Percentiles rank a stretch among this genome's conserved stretches.
phyloP scores from a whole-genome alignment of 2,888 invertebrate species.

The Plebejus anna region DNA sequence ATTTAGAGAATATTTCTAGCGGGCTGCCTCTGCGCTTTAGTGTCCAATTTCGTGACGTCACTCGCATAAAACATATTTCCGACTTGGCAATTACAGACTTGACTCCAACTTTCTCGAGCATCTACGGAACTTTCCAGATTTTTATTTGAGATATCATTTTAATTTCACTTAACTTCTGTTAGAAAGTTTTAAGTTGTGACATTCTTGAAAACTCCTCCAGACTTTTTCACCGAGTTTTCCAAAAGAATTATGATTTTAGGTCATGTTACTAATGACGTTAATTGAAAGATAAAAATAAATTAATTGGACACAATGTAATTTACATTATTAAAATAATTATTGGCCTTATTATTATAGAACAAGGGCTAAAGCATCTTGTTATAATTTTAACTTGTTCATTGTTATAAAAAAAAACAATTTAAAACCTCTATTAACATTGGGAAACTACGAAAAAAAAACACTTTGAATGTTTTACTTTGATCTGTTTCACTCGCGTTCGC shows the following conservation, averaged over 20 bases:
- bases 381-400: too few species aligned
- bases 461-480: background rate
- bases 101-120: background rate
- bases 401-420: too few species aligned
- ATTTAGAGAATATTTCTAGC: background rate
- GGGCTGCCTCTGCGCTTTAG: background rate
- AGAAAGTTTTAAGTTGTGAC: slow-evolving; percentile 1
- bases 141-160: slow-evolving; percentile 24
- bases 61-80: slow-evolving; percentile 16
- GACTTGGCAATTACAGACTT: slow-evolving; percentile 19
- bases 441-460: background rate
- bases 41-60: background rate
- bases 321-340: too few species aligned
- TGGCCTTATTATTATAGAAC: too few species aligned
- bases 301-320: too few species aligned
- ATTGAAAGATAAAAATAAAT: too few species aligned
- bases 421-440: too few species aligned
- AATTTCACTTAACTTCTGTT: slow-evolving; percentile 17
- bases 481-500: background rate
- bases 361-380: too few species aligned
- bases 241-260: background rate
- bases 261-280: too few species aligned
- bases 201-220: background rate
- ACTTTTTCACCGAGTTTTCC: background rate
- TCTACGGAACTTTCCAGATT: background rate